Conservation (phyloP, 2,113 vertebrate species). For the Perca schrenkii region DNA sequence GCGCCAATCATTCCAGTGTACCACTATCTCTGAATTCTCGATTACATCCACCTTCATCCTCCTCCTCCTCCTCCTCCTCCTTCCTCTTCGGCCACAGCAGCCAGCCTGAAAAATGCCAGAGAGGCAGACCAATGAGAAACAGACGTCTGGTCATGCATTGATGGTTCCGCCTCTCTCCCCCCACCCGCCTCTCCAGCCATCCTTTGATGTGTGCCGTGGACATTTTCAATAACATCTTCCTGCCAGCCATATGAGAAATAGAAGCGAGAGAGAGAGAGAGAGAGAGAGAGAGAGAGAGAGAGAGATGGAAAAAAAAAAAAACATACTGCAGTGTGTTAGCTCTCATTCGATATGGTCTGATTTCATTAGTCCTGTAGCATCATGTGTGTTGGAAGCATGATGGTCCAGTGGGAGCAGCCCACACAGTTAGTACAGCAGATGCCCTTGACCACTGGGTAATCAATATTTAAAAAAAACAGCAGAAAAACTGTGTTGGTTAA, state of each 20-base stretch:
- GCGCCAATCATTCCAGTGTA: constrained; percentile 67
- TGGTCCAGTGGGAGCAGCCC: constrained; percentile 40
- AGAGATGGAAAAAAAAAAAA: constrained; percentile 18
- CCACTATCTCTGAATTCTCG: constrained; percentile 76
- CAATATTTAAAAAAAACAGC: constrained; percentile 7
- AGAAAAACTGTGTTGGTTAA: not conserved
- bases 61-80: constrained; percentile 3
- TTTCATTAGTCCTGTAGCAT: constrained; percentile 34
- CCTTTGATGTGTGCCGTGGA: constrained; percentile 75
- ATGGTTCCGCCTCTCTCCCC: constrained; percentile 5
- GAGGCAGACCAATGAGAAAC: constrained; percentile 75
- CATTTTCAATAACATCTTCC: constrained; percentile 75
- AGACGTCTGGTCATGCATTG: constrained; percentile 75
- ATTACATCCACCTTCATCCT: constrained; percentile 54
- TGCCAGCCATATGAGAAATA: constrained; percentile 44
- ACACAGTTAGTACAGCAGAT: constrained; percentile 35
- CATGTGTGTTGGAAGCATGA: constrained; percentile 38
- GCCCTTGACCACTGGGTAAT: constrained; percentile 48
- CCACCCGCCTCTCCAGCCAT: constrained; percentile 33
- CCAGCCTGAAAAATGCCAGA: constrained; percentile 71
- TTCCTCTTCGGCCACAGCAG: constrained; percentile 61
- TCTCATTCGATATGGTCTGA: constrained; percentile 39
- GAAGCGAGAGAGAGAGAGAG: constrained; percentile 15
- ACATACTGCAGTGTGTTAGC: constrained; percentile 64
- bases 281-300: not conserved